phyloP scores from a whole-genome alignment of 2,113 vertebrate species.

The Bubo scandiacus region DNA sequence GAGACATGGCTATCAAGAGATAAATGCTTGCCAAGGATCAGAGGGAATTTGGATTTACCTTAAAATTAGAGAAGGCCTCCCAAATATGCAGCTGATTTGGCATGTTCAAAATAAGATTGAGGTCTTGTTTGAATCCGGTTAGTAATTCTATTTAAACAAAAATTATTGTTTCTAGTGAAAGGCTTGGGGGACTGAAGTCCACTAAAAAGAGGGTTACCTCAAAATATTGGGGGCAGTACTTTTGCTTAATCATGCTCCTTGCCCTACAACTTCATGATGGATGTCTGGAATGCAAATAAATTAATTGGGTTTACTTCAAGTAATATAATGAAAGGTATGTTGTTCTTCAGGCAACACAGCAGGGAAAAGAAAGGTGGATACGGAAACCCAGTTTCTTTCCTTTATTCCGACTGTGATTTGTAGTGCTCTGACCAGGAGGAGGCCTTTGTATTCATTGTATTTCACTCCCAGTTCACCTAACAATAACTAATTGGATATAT shows the following conservation, averaged over 20 bases:
- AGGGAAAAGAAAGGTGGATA: neutral
- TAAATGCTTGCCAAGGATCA: constrained; percentile 11
- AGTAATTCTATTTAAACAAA: neutral
- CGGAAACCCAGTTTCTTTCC: neutral
- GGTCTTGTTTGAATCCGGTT: neutral
- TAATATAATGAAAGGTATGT: neutral
- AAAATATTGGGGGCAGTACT: neutral
- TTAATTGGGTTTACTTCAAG: neutral
- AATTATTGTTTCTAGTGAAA: neutral
- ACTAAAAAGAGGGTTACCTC: neutral
- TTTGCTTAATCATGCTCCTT: neutral
- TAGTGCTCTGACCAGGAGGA: neutral
- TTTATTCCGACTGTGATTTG: neutral
- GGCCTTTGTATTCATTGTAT: neutral
- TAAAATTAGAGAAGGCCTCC: neutral
- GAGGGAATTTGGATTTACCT: neutral
- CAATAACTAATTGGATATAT: constrained; percentile 7
- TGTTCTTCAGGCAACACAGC: neutral
- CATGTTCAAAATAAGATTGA: neutral
- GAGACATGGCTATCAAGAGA: neutral
- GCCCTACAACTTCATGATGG: neutral
- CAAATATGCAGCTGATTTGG: neutral
- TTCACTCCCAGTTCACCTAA: neutral
- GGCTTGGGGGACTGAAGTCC: neutral
- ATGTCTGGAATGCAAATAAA: neutral